Evolutionary conservation across 2,888 invertebrate genomes (phyloP).

Genomic region (Nephrotoma guestfalica): DNA sequence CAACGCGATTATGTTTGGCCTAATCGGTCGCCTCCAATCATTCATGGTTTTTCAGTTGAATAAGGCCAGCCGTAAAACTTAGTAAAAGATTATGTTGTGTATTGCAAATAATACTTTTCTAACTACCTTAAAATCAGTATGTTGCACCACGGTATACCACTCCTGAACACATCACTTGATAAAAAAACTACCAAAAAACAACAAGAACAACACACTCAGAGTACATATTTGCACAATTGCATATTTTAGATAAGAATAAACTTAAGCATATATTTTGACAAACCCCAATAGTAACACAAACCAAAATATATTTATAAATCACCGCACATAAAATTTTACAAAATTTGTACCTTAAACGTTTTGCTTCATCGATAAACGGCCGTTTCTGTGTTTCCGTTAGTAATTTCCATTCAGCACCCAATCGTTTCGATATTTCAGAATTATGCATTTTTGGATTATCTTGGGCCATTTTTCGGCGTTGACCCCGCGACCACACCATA

Average conservation of each 20-base stretch:
- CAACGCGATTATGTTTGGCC: no score
- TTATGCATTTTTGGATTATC: constrained; percentile 92
- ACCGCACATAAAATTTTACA: background rate
- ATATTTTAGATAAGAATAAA: background rate
- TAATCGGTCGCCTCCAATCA: no score
- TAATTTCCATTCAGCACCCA: constrained; percentile 90
- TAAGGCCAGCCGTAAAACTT: no score
- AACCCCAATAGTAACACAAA: background rate
- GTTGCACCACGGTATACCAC: no score
- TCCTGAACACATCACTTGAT: background rate
- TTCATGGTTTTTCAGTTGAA: no score
- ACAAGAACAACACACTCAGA: background rate
- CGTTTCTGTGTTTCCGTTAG: constrained; percentile 76
- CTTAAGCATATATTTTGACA: background rate
- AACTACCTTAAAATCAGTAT: no score
- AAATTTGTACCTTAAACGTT: constrained; percentile 55
- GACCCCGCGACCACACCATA: constrained; percentile 91
- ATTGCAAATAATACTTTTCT: no score
- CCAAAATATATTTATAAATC: no score
- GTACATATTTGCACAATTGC: background rate
- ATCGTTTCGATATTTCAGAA: constrained; percentile 76
- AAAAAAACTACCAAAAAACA: background rate
- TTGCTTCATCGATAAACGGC: constrained; percentile 92
- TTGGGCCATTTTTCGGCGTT: constrained; percentile 82
- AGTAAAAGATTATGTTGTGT: no score